Evolutionary conservation across 2,113 vertebrate genomes (phyloP).

Genomic region (Pterocles gutturalis): DNA sequence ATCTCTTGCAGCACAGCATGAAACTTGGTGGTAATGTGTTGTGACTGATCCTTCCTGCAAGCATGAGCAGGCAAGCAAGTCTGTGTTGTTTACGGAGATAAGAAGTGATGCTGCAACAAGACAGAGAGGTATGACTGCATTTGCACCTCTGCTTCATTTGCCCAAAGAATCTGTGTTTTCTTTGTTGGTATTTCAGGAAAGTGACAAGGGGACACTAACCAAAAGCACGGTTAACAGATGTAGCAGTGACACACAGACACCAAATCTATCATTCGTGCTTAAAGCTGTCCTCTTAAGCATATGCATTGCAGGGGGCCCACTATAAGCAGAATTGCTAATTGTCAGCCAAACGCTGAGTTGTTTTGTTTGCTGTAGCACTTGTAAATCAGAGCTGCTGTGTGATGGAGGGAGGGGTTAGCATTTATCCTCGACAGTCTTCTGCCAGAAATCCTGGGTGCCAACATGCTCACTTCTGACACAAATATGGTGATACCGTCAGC

Average conservation of each 20-base stretch:
- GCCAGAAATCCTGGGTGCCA: not conserved
- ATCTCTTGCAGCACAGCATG: not conserved
- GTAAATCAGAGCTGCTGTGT: not conserved
- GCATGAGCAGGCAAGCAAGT: slow-evolving; percentile 26
- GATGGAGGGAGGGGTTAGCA: not conserved
- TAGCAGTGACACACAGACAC: not conserved
- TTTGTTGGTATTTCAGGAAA: slow-evolving; percentile 58
- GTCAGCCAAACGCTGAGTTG: not conserved
- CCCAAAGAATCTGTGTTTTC: slow-evolving; percentile 44
- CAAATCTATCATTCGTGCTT: not conserved
- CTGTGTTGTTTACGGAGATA: slow-evolving; percentile 68
- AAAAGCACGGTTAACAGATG: slow-evolving; percentile 50
- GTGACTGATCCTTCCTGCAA: slow-evolving; percentile 59
- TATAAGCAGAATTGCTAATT: not conserved
- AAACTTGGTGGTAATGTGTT: slow-evolving; percentile 50
- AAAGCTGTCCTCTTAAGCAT: not conserved
- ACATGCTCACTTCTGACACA: not conserved
- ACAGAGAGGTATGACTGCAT: slow-evolving; percentile 74
- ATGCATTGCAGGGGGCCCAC: not conserved
- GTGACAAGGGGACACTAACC: slow-evolving; percentile 32
- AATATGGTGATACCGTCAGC: not conserved
- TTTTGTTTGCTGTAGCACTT: not conserved
- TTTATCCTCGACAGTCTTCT: not conserved
- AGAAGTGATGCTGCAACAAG: slow-evolving; percentile 70
- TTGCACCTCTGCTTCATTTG: slow-evolving; percentile 72